A percentile compares a stretch with the other conserved stretches of the same genome.
Conservation (phyloP, 2,888 invertebrate genomes). For the Rapana venosa region DNA sequence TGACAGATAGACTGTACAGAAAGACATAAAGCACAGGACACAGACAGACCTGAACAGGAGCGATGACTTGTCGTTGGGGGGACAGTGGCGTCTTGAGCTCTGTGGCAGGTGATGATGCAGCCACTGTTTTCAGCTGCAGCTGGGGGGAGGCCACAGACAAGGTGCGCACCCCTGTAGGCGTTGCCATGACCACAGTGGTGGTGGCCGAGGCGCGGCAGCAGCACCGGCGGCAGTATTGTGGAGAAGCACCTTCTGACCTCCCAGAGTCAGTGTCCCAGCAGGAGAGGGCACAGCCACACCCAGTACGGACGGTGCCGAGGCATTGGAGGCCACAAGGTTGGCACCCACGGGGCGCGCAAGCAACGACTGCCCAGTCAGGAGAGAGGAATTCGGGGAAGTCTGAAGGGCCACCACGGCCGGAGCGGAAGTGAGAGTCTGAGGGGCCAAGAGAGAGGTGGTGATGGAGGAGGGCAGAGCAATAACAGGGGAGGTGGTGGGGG, state of each 20-base stretch:
- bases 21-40: too few relatives aligned
- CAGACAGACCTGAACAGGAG: constrained; percentile 21
- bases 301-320: constrained; percentile 46
- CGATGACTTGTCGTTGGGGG: constrained; percentile 36
- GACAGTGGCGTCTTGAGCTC: constrained; percentile 30
- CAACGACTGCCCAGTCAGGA: constrained; percentile 48
- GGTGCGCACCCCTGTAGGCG: constrained; percentile 42
- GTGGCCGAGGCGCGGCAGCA: constrained; percentile 36
- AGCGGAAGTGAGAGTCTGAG: constrained; percentile 13
- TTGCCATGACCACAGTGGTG: constrained; percentile 41
- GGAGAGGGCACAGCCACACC: constrained; percentile 28
- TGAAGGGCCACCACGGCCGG: constrained; percentile 38
- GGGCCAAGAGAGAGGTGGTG: constrained; percentile 30
- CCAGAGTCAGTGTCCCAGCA: constrained; percentile 35
- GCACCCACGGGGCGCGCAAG: constrained; percentile 42
- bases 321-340: neutral
- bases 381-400: constrained; percentile 43
- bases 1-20: too few relatives aligned
- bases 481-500: constrained; percentile 45
- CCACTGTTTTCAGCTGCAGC: constrained; percentile 43
- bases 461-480: constrained; percentile 37
- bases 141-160: constrained; percentile 30
- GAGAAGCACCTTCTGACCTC: constrained; percentile 41
- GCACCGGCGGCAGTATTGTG: constrained; percentile 37
- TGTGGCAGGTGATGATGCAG: neutral